A percentile compares a stretch with the other conserved stretches of the same genome.
Conservation (phyloP, 2,797 vertebrate species). For the Meda fulgida region DNA sequence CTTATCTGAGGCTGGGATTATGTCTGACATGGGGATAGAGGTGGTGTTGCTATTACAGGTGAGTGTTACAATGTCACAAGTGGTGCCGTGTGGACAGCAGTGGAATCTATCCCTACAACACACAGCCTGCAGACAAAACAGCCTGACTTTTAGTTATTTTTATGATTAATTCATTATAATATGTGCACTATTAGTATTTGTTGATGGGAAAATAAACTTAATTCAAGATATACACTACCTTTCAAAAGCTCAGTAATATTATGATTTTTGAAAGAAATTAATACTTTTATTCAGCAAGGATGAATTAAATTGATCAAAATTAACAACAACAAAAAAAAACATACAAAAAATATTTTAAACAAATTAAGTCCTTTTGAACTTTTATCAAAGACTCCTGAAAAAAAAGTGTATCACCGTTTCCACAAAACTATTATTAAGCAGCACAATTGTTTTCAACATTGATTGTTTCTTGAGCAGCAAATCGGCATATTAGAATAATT, state of each 20-base stretch:
- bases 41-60: conserved; percentile 30
- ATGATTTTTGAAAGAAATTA: not conserved
- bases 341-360: not conserved
- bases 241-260: not conserved
- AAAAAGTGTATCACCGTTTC: not conserved
- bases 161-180: not conserved
- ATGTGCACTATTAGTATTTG: not conserved
- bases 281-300: not conserved
- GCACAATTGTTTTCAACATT: not conserved
- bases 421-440: not conserved
- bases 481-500: not conserved
- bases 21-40: conserved; percentile 20
- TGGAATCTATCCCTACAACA: conserved; percentile 66
- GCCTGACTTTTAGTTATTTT: not conserved
- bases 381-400: not conserved
- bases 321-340: not conserved
- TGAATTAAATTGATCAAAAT: not conserved
- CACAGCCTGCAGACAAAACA: conserved; percentile 62
- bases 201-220: not conserved
- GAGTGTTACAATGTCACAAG: conserved; percentile 36
- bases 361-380: not conserved
- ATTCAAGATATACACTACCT: not conserved
- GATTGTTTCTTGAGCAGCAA: not conserved
- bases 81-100: conserved; percentile 68
- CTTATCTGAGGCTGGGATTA: not conserved